These are phyloP conservation scores for Sycophila sp. DNA, from an alignment of 1,140 invertebrate genomes.

Conservation along the genomic window DNA sequence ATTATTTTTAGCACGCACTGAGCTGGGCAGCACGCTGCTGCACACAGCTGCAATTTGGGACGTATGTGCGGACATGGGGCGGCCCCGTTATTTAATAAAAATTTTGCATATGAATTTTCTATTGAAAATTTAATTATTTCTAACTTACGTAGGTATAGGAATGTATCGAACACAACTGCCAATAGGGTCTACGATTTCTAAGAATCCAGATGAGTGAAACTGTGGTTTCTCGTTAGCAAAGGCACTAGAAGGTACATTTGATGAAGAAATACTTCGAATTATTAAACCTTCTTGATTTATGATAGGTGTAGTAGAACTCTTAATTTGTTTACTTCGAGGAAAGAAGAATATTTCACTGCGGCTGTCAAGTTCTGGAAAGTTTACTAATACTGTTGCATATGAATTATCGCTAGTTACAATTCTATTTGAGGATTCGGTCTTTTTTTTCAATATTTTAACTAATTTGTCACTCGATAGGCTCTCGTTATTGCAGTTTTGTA, in stretches of 20 bases:
- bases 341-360: conserved; percentile 53
- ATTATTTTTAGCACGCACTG: no score
- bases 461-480: conserved; percentile 43
- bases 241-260: conserved; percentile 48
- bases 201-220: conserved; percentile 56
- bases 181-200: conserved; percentile 70
- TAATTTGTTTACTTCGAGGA: conserved; percentile 46
- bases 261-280: conserved; percentile 56
- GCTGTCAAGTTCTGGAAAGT: conserved; percentile 69
- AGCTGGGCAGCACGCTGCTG: no score
- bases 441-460: conserved; percentile 53
- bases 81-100: no score
- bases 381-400: conserved; percentile 66
- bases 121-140: no score
- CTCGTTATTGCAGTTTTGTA: conserved; percentile 40
- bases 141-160: conserved; percentile 68
- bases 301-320: conserved; percentile 45
- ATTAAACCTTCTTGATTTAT: conserved; percentile 60
- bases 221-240: conserved; percentile 40
- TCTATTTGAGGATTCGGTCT: conserved; percentile 66
- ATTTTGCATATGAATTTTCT: no score
- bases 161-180: conserved; percentile 70
- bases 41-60: no score
- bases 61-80: no score
- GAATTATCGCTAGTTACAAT: conserved; percentile 59